phyloP scores from a whole-genome alignment of 2,888 invertebrate species.

The Tortrix viridana region DNA sequence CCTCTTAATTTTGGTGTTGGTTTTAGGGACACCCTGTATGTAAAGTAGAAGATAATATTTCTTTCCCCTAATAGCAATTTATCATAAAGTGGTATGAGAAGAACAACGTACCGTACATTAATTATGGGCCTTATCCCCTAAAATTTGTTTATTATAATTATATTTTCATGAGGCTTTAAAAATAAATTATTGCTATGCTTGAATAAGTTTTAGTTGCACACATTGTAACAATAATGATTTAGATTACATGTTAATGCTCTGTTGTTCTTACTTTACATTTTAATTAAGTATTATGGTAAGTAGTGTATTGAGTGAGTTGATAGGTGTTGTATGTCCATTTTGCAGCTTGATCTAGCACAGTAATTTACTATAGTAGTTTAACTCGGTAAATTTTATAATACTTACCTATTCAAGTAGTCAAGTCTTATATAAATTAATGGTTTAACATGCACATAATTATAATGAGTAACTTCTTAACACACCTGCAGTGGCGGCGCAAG shows the following conservation, averaged over 20 bases:
- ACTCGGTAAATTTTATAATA: not conserved
- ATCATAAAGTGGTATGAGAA: too few relatives aligned
- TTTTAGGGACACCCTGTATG: too few relatives aligned
- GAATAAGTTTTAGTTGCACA: conserved; percentile 1
- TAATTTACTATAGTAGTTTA: not conserved
- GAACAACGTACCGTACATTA: too few relatives aligned
- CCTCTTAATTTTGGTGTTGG: too few relatives aligned
- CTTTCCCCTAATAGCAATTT: too few relatives aligned
- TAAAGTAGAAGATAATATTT: too few relatives aligned
- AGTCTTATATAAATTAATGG: not conserved
- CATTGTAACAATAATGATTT: not conserved
- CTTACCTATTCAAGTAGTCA: not conserved
- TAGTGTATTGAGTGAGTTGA: not conserved
- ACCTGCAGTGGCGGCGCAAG: too few relatives aligned
- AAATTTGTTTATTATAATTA: too few relatives aligned
- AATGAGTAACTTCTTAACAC: too few relatives aligned
- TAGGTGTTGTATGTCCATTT: not conserved
- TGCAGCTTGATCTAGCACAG: not conserved
- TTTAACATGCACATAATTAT: not conserved
- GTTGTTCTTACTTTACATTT: too few relatives aligned
- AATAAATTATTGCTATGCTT: not conserved
- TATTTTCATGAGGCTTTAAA: not conserved
- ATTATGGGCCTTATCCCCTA: too few relatives aligned
- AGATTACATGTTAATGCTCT: too few relatives aligned
- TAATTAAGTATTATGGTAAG: not conserved